phyloP scores from a whole-genome alignment of 1,140 invertebrate species.

The Sycobia sp. region DNA sequence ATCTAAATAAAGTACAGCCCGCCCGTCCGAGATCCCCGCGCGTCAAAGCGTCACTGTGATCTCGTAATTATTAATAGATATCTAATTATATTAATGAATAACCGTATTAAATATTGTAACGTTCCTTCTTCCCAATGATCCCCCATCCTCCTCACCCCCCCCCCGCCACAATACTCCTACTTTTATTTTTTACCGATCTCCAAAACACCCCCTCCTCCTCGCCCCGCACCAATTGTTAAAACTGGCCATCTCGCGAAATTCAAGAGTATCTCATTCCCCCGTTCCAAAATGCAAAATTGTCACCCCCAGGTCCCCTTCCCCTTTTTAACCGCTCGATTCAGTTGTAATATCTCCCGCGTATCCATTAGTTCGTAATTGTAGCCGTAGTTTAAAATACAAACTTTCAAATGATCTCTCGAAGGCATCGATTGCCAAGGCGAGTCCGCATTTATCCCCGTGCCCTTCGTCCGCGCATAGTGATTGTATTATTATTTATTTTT shows the following conservation, averaged over 20 bases:
- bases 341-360: slow-evolving; percentile 34
- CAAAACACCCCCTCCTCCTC: slow-evolving; percentile 17
- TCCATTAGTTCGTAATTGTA: slow-evolving; percentile 51
- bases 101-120: slow-evolving; percentile 59
- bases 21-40: slow-evolving; percentile 60
- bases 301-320: slow-evolving; percentile 34
- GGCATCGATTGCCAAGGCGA: slow-evolving; percentile 47
- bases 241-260: slow-evolving; percentile 7
- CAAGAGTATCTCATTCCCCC: slow-evolving; percentile 6
- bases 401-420: slow-evolving; percentile 60
- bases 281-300: slow-evolving; percentile 12
- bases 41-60: slow-evolving; percentile 64
- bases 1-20: slow-evolving; percentile 50
- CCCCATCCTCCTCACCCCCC: slow-evolving; percentile 18
- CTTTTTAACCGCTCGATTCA: slow-evolving; percentile 39
- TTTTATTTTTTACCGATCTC: slow-evolving; percentile 35
- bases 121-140: slow-evolving; percentile 35
- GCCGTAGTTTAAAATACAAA: slow-evolving; percentile 48
- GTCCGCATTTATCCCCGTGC: slow-evolving; percentile 42
- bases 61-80: slow-evolving; percentile 62
- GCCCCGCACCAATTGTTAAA: slow-evolving; percentile 27
- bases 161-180: no score
- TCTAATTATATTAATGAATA: slow-evolving; percentile 59
- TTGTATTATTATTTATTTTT: slow-evolving; percentile 6
- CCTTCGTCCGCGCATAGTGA: slow-evolving; percentile 38